Evolutionary conservation across 2,888 invertebrate genomes (phyloP), one percentile per base, ranked within the genome.

Genomic region (Tetanocera ferruginea): DNA sequence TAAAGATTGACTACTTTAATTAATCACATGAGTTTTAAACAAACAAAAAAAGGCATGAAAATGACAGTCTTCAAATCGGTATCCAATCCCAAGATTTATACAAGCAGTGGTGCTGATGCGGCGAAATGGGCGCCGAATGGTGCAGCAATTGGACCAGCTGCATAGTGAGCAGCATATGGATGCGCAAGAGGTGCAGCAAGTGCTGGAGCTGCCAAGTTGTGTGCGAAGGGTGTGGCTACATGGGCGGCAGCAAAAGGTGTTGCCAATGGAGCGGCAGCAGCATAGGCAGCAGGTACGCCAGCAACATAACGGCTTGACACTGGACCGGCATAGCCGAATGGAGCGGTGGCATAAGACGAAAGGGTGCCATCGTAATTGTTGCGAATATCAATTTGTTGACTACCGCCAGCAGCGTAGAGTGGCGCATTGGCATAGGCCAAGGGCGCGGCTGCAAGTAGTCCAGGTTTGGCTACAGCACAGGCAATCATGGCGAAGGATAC

Each of bases 341-440:
- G 88, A 0, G 88, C 84, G 0, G 87, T 89, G 64, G 88, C 84
- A 81, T 89, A 89, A 43, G 87, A 88, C 4, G 88, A 88, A 17
- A 83, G 84, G 19, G 84, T 84, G 69, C 87, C 87, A 78, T 87
- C 88, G 55, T 84, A 89, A 77, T 86, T 88, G 79, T 87, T 84
- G 76, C 88, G 87, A 1, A 88, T 82, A 81, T 88, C 88, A 69
- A 88, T 81, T 81, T 88, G 89, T 71, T 85, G 87, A 79, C 87
- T 87, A 73, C 88, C 86, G 11, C 86, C 86, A 11, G 87, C 84
- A 43, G 89, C 86, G 67, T 85, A 88, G 19, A 89, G 77, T 9
- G 89, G 91, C 78, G 91, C 91, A 76, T 91, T 90, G 79, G 91
- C 90, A 76, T 90, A 91, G 79, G 91, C 88, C 66, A 85, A 52